Percentiles rank a stretch among this genome's conserved stretches.
phyloP scores from a whole-genome alignment of 2,113 vertebrate species.

The Cynopterus brachyotis region DNA sequence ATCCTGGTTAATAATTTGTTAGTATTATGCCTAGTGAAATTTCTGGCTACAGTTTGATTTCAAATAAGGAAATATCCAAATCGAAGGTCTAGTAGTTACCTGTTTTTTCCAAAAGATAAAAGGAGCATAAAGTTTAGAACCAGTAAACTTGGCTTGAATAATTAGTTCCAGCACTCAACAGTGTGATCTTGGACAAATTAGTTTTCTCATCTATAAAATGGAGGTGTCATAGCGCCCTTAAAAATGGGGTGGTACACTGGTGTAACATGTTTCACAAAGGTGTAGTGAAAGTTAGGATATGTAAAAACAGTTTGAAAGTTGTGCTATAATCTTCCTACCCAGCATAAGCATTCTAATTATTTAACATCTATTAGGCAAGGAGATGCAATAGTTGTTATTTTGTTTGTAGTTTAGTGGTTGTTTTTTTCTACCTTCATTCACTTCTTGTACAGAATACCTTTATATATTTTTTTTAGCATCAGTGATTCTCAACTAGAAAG shows the following conservation, averaged over 20 bases:
- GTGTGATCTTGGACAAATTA: neutral
- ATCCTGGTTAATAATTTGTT: constrained; percentile 11
- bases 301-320: neutral
- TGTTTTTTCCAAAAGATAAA: constrained; percentile 17
- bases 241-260: neutral
- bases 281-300: neutral
- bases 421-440: neutral
- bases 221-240: neutral
- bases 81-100: neutral
- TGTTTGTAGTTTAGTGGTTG: neutral
- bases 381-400: neutral
- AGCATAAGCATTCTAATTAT: neutral
- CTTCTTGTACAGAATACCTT: neutral
- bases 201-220: neutral
- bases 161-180: neutral
- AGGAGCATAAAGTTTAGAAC: neutral
- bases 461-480: neutral
- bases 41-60: neutral
- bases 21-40: constrained; percentile 4
- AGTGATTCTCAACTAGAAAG: neutral
- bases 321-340: neutral
- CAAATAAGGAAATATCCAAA: neutral
- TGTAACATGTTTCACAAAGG: neutral
- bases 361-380: neutral
- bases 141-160: constrained; percentile 13